Conservation (phyloP, 2,888 invertebrate genomes). For the Corbicula japonica region DNA sequence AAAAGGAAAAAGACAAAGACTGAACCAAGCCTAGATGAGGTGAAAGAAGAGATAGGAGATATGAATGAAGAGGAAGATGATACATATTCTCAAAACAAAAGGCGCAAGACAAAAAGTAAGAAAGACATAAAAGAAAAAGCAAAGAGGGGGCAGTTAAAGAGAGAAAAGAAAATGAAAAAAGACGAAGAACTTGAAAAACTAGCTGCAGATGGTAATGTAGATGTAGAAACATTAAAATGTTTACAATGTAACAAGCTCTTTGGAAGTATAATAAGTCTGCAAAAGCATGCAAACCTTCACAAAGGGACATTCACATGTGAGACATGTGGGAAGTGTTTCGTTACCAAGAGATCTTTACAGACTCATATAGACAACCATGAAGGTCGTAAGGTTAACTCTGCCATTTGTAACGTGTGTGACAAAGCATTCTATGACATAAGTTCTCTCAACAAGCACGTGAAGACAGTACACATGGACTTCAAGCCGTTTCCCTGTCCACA, state of each 20-base stretch:
- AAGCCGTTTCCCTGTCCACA: conserved; percentile 46
- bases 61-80: conserved; percentile 7
- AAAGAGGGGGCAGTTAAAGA: not conserved
- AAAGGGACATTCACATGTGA: conserved; percentile 47
- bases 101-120: not conserved
- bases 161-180: conserved; percentile 7
- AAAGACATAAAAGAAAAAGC: not conserved
- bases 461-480: conserved; percentile 60
- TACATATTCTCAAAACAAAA: no score
- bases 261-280: conserved; percentile 24
- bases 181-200: not conserved
- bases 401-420: conserved; percentile 58
- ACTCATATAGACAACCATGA: conserved; percentile 52
- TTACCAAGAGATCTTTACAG: conserved; percentile 37
- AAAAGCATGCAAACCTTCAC: conserved; percentile 56
- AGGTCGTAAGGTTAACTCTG: conserved; percentile 37
- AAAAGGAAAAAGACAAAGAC: conserved; percentile 1
- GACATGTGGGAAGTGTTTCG: conserved; percentile 48
- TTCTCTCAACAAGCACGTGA: conserved; percentile 63
- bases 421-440: conserved; percentile 58
- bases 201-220: not conserved
- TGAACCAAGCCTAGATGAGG: not conserved
- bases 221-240: conserved; percentile 24
- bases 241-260: conserved; percentile 55
- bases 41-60: conserved; percentile 2